A percentile compares a stretch with the other conserved stretches of the same genome.
These are phyloP conservation scores for Heteromurus nitidus DNA, from an alignment of 2,888 invertebrate genomes.

Conservation along the genomic window DNA sequence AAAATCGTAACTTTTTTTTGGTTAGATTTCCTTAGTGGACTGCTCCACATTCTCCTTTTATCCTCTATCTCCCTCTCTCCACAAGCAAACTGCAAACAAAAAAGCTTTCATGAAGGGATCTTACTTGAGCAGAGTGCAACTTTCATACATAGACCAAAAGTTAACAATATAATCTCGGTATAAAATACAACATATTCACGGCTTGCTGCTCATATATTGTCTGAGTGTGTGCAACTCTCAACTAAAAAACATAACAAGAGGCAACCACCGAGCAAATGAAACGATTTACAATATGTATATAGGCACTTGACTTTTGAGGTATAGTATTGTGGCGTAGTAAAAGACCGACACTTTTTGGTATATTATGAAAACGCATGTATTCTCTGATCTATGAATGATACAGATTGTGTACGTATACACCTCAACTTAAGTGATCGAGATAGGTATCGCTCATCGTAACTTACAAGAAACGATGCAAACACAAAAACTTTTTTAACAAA, in stretches of 20 bases:
- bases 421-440: no score
- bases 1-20: slow-evolving; percentile 6
- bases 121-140: background rate
- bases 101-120: no score
- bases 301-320: slow-evolving; percentile 5
- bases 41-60: slow-evolving; percentile 39
- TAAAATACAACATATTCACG: slow-evolving; percentile 19
- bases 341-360: no score
- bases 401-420: no score
- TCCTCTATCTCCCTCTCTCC: background rate
- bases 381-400: no score
- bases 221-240: no score
- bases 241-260: slow-evolving; percentile 3
- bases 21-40: background rate
- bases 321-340: no score
- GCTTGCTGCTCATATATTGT: slow-evolving; percentile 33
- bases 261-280: slow-evolving; percentile 4
- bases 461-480: no score
- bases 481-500: no score
- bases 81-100: background rate
- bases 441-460: no score
- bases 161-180: background rate
- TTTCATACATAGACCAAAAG: background rate
- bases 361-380: no score
- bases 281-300: background rate